Conservation (phyloP, 2,113 vertebrate species). For the Silurus asotus region DNA sequence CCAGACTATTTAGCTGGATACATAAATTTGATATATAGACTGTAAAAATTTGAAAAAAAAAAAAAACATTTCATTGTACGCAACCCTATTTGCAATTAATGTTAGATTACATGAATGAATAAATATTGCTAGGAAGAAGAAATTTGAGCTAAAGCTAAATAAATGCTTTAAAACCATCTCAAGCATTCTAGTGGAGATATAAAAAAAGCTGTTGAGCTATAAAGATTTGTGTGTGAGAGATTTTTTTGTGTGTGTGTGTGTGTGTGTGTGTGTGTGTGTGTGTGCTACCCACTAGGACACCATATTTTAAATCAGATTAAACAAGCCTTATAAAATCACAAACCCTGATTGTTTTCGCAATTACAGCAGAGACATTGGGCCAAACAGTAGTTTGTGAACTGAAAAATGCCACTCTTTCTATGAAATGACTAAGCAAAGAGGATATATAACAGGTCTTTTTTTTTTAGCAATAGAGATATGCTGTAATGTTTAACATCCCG, state of each 20-base stretch:
- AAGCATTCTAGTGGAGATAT: constrained; percentile 62
- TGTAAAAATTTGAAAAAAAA: constrained; percentile 41
- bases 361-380: constrained; percentile 61
- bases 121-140: constrained; percentile 53
- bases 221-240: constrained; percentile 33
- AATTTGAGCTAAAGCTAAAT: constrained; percentile 51
- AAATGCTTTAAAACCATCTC: constrained; percentile 58
- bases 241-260: neutral
- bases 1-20: constrained; percentile 27
- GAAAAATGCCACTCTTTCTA: constrained; percentile 60
- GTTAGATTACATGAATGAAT: constrained; percentile 39
- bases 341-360: constrained; percentile 62
- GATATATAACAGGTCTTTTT: constrained; percentile 47
- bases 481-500: constrained; percentile 43
- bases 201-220: constrained; percentile 53
- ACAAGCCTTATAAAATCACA: constrained; percentile 72
- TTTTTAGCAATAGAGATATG: constrained; percentile 44
- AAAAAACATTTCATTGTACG: constrained; percentile 44
- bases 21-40: constrained; percentile 33
- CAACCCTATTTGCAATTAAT: constrained; percentile 36
- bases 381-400: constrained; percentile 60
- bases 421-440: constrained; percentile 52
- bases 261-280: neutral
- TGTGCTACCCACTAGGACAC: constrained; percentile 64
- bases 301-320: constrained; percentile 72